A percentile compares a stretch with the other conserved stretches of the same genome.
Conservation (phyloP, 2,113 vertebrate species). For the Paradoxurus hermaphroditus region DNA sequence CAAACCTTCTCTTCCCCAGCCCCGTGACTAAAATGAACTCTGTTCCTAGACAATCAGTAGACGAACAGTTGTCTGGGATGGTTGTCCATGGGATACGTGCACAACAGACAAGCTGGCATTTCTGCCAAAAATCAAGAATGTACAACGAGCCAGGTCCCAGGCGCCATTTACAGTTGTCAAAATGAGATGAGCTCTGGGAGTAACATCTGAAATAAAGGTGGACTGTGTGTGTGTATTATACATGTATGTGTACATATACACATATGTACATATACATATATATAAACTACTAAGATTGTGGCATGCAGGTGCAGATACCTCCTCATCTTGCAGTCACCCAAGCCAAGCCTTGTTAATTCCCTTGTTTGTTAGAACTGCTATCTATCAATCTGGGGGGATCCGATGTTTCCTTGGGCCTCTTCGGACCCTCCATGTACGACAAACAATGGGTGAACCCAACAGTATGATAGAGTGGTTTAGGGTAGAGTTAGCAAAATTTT, state of each 20-base stretch:
- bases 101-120: neutral
- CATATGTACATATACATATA: too few species aligned
- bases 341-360: neutral
- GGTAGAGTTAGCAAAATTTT: neutral
- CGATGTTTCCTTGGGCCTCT: neutral
- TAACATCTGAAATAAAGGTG: neutral
- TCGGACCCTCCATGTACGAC: neutral
- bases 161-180: neutral
- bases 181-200: neutral
- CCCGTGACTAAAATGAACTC: neutral
- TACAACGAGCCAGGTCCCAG: neutral
- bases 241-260: neutral
- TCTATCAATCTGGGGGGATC: neutral
- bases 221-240: neutral
- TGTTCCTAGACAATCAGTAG: neutral
- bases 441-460: neutral
- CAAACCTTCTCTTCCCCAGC: neutral
- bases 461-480: neutral
- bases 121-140: neutral
- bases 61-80: neutral
- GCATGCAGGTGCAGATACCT: neutral
- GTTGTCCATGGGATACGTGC: neutral
- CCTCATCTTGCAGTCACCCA: neutral
- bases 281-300: neutral
- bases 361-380: neutral